These are phyloP conservation scores for Acleris literana DNA, from an alignment of 2,888 invertebrate genomes.

Conservation along the genomic window DNA sequence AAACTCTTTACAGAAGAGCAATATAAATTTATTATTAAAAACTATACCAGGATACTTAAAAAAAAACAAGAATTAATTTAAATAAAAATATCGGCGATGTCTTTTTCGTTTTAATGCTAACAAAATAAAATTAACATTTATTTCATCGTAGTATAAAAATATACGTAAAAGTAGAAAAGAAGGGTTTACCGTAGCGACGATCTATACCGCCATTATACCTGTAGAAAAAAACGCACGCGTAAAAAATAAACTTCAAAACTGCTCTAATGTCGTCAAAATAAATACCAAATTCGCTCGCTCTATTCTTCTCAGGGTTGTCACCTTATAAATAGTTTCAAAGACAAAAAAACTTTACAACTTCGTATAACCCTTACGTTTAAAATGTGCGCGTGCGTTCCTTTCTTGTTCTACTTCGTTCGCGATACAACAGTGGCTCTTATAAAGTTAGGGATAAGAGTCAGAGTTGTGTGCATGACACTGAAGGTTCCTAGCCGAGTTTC, in stretches of 20 bases:
- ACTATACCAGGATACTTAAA: slow-evolving; percentile 70
- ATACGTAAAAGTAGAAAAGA: slow-evolving; percentile 81
- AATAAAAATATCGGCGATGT: slow-evolving; percentile 77
- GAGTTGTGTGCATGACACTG: slow-evolving; percentile 15
- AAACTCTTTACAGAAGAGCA: slow-evolving; percentile 70
- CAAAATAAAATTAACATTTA: slow-evolving; percentile 82
- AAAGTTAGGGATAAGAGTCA: slow-evolving; percentile 9
- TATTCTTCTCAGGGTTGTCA: slow-evolving; percentile 10
- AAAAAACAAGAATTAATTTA: slow-evolving; percentile 59
- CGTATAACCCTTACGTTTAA: background rate
- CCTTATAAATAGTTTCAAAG: slow-evolving; percentile 10
- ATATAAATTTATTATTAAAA: slow-evolving; percentile 80
- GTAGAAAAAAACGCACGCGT: slow-evolving; percentile 22
- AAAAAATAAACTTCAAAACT: slow-evolving; percentile 4
- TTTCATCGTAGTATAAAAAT: slow-evolving; percentile 82
- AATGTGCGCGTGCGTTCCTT: slow-evolving; percentile 16
- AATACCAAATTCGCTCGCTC: slow-evolving; percentile 22
- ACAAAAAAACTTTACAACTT: slow-evolving; percentile 6
- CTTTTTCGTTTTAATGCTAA: slow-evolving; percentile 83
- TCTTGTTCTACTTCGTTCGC: slow-evolving; percentile 16
- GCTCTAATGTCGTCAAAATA: slow-evolving; percentile 18
- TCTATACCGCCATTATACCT: slow-evolving; percentile 20
- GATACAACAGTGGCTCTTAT: slow-evolving; percentile 19
- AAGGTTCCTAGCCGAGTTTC: slow-evolving; percentile 24
- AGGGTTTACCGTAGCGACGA: slow-evolving; percentile 39